Percentiles rank a stretch among this genome's conserved stretches.
phyloP scores from a whole-genome alignment of 1,140 invertebrate genomes.

The Hypothenemus hampei region DNA sequence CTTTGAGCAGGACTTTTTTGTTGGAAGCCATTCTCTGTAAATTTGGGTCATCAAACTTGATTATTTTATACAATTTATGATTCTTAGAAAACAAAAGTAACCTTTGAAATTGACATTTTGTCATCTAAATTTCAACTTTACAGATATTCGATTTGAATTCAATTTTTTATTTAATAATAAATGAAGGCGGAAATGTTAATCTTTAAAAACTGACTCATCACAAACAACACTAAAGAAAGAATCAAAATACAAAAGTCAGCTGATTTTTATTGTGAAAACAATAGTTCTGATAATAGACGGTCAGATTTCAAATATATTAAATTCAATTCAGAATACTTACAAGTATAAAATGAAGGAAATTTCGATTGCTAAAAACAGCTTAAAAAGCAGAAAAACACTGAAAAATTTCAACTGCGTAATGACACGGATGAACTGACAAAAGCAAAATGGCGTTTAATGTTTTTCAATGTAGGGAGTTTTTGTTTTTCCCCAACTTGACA shows the following conservation, averaged over 20 bases:
- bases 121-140: too few species aligned
- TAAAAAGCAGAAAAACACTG: slow-evolving; percentile 9
- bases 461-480: slow-evolving; percentile 4
- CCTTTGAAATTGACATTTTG: too few species aligned
- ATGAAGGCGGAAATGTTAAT: slow-evolving; percentile 13
- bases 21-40: slow-evolving; percentile 72
- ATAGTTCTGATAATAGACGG: neutral
- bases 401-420: slow-evolving; percentile 20
- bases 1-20: slow-evolving; percentile 95
- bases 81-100: too few species aligned
- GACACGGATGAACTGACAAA: slow-evolving; percentile 19
- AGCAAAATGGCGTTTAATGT: slow-evolving; percentile 19
- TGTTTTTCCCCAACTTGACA: slow-evolving; percentile 5
- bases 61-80: too few species aligned
- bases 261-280: slow-evolving; percentile 12
- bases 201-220: slow-evolving; percentile 7
- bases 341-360: neutral
- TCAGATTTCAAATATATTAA: neutral
- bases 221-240: slow-evolving; percentile 1
- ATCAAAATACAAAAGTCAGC: slow-evolving; percentile 16
- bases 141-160: too few species aligned
- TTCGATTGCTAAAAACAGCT: neutral
- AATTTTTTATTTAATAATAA: too few species aligned
- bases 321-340: too few species aligned
- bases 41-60: too few species aligned